Evolutionary conservation across 2,797 vertebrate genomes (phyloP), one percentile per base, ranked within the genome.

Genomic region (Myotis pilosus): DNA sequence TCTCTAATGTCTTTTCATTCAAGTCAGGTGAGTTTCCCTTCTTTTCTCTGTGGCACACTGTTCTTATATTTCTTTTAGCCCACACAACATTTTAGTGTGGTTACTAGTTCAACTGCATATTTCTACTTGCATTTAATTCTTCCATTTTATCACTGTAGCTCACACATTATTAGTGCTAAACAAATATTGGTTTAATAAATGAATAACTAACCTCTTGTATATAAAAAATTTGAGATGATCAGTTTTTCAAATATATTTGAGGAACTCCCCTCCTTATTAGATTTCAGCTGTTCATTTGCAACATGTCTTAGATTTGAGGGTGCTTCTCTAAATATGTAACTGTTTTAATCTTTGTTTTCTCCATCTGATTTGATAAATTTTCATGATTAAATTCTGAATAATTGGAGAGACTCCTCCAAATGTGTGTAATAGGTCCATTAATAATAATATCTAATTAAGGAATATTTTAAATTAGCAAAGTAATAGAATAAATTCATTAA

Each of bases 401-500:
- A 76, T 82, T 66, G 30, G 62, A 92, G 60, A 44, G 49, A 96
- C 30, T 86, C 76, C 74, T 87, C 95, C 23, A 78, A 97, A 93
- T 74, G 93, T 96, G 64, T 5, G 6, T 94, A 93, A 88, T 92
- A 97, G 95, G 87, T 95, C 74, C 95, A 85, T 72, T 94, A 95
- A 93, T 94, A 97, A 94, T 94, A 96, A 10, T 74, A 87, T 81
- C 87, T 94, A 97, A 97, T 96, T 97, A 84, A 97, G 96, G 78
- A 96, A 87, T 38, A 62, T 91, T 91, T 94, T 94, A 95, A 66
- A 89, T 60, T 19, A 82, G n/a, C 92, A 93, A 96, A 90, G 93
- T 96, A 94, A 96, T 98, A 96, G 82, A 89, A 90, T 96, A 92
- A 97, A 96, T 94, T 60, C 57, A 86, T 96, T 95, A 97, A 92